Evolutionary conservation across 2,888 invertebrate genomes (phyloP), one percentile per base, ranked within the genome.

Genomic region (Tenodera sinensis): DNA sequence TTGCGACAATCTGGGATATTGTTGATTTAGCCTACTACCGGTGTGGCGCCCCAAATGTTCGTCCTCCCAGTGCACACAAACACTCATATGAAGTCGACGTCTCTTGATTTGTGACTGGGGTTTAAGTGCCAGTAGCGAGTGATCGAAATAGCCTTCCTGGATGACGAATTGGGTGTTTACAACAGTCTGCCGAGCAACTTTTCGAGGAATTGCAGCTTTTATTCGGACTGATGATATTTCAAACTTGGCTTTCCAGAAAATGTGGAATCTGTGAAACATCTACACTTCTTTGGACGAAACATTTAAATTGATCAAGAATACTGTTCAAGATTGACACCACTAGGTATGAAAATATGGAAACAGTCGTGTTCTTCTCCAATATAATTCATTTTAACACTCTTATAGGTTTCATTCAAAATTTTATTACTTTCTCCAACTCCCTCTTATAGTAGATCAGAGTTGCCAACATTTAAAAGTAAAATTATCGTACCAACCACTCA

Each of bases 61-160:
- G 54, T 8, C 54, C 20, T 71, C 54, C 54, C 6, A 71, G 87
- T 87, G 34, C 30, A 87, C 34, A 87, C 83, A 87, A 83, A 87
- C 87, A 87, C 28, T 82, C 82, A 82, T 87, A 87, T 87, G 87
- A 83, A 83, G 82, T 87, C 82, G 54, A 71, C 54, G 54, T 71
- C 54, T 71, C 87, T 87, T 87, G 87, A 87, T 87, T 87, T 87
- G 87, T 87, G 87, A 42, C 85, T 82, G 54, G 25, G 54, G 20
- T 71, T 9, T 71, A 71, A 71, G 54, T 71, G 54, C 54, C 54
- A 71, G 54, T 71, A 71, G 54, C 54, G 54, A 71, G 54, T 71
- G 54, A 71, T 71, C 54, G 54, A 71, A 71, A 71, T 71, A 71
- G 54, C 54, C 25, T 71, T 71, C 54, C 54, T 71, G 54, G 54